Conservation (phyloP, 2,797 vertebrate species). For the Pseudocheirus occidentalis region DNA sequence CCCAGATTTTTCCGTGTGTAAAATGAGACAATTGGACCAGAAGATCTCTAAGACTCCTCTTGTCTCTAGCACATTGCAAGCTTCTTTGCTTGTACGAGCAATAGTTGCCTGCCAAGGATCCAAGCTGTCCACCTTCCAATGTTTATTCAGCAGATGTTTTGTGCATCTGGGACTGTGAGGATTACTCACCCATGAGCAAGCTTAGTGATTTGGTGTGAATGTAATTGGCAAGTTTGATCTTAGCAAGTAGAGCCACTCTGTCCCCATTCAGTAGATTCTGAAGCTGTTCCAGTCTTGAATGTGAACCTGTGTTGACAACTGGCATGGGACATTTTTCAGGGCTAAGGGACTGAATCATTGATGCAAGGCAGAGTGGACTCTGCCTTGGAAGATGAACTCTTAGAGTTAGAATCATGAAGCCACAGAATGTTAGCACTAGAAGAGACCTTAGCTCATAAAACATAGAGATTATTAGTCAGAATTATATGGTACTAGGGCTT, state of each 20-base stretch:
- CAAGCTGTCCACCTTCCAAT: slow-evolving; percentile 39
- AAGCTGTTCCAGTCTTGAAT: not conserved
- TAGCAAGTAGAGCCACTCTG: slow-evolving; percentile 27
- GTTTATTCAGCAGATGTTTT: slow-evolving; percentile 64
- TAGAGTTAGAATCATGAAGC: not conserved
- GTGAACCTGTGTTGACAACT: not conserved
- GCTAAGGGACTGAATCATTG: not conserved
- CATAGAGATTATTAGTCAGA: not conserved
- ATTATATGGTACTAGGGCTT: not conserved
- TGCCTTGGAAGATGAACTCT: not conserved
- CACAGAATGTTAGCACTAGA: not conserved
- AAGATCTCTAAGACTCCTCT: not conserved
- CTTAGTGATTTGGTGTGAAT: slow-evolving; percentile 16
- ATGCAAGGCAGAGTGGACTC: not conserved
- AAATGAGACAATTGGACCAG: not conserved
- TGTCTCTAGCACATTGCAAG: not conserved
- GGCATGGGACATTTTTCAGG: not conserved
- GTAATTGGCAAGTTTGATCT: slow-evolving; percentile 47
- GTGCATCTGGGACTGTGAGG: slow-evolving; percentile 52
- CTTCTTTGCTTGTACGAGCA: not conserved
- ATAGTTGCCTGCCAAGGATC: slow-evolving; percentile 33
- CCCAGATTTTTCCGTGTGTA: not conserved
- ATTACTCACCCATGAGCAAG: slow-evolving; percentile 68
- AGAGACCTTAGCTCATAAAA: not conserved
- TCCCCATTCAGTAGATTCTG: slow-evolving; percentile 29